Base-by-base conservation (phyloP, 2,113 vertebrate species). In the Oplegnathus fasciatus region DNA sequence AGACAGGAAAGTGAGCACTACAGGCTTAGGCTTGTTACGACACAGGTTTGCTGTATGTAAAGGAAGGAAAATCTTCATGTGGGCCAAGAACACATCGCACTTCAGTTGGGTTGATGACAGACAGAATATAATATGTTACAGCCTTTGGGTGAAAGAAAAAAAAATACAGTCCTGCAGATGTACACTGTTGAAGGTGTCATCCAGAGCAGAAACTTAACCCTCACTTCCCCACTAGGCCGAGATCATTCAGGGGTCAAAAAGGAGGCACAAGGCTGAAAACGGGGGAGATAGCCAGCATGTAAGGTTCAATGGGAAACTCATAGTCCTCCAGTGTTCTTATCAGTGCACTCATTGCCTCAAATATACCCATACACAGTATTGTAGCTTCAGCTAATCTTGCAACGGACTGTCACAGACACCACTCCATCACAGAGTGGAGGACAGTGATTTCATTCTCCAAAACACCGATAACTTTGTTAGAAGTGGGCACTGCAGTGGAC, bases 231-330 rank as follows among this genome's bases (percentile, higher is more conserved):
- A 37, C 46, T 48, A 65, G 79, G 86, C 62, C 15, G 28, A 75
- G 70, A 70, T 91, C 91, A 89, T 82, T 91, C 88, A 78, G 71
- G 82, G 89, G 80, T 81, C 79, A 88, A 60, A 37, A 77, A 74
- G 60, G 89, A 92, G 91, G 90, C 90, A 91, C 87, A 73, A 89
- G 65, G 82, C 82, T 73, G 68, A 70, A 86, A 88, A 77, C 28
- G 3, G 61, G 75, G 78, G 75, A 65, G 78, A 40, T 52, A 28
- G 64, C 46, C 54, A 65, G 84, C 64, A 71, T 34, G 62, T 65
- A 37, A 65, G 30, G 30, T 60, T 65, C 22, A 67, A 55, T 48
- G 40, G 61, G 50, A 79, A 86, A 61, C 37, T 50, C 24, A 14
- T 46, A 46, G 37, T 58, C n/a, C 65, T 83, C 71, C 60, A 52